Base-by-base conservation (phyloP, 1,140 invertebrate genomes). In the Nomia melanderi region DNA sequence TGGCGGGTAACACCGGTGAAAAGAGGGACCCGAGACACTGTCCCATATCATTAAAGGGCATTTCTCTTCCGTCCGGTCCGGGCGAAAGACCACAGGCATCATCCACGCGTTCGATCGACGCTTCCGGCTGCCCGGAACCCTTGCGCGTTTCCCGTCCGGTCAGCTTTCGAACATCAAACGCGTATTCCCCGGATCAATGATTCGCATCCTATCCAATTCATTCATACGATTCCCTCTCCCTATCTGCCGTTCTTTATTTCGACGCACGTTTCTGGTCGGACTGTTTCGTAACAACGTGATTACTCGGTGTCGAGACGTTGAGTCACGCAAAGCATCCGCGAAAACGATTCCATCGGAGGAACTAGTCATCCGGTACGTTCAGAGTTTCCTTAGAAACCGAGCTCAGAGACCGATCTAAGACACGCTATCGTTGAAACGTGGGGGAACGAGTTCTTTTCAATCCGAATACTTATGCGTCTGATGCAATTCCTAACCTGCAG, bases 81-180 rank as follows among this genome's bases (percentile, higher is more conserved):
- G 11, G 53, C 44, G 60, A 59, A 57, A 39, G 0, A 23, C 29
- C 77, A 36, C 44, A 2, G 14, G 17, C 67, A 71, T 82, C 62
- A 62, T 59, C 39, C 62, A 50, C 39, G 66, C 69, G 54, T 57
- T 31, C 54, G 54, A 29, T 62, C n/a, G 66, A 65, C 41, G 41
- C 71, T 86, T 81, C 81, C 78, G 73, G 73, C 66, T 79, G 63
- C 69, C 60, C 71, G 56, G 70, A 76, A 72, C 62, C 76, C 81
- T 70, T 78, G 65, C 47, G 33, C 70, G 63, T 44, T 59, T 81
- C 65, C 9, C 82, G 82, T 85, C 78, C 83, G 81, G 83, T 83
- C 82, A 80, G 23, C 80, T 63, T 77, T 79, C 62, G 31, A 75
- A 33, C 60, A 63, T 80, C 67, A 41, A 33, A 63, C 53, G 47